Evolutionary conservation across 2,113 vertebrate genomes (phyloP).

Genomic region (Podarcis raffonei): DNA sequence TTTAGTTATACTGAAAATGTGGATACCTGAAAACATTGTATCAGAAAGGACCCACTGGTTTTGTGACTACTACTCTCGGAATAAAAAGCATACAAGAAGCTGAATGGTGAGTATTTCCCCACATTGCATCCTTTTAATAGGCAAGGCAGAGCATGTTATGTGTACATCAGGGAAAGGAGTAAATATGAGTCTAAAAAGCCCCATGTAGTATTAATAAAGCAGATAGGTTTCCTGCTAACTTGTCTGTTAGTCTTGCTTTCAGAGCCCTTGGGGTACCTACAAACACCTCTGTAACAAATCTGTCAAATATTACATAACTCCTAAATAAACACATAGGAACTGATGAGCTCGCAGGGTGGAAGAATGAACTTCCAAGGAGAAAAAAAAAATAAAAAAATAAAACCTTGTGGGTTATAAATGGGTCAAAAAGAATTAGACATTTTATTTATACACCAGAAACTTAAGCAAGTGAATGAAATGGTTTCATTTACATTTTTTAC

Average conservation of each 20-base stretch:
- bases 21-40: not conserved
- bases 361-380: constrained; percentile 62
- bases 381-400: constrained; percentile 64
- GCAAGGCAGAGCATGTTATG: not conserved
- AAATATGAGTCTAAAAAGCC: not conserved
- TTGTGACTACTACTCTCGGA: not conserved
- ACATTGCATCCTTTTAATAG: constrained; percentile 33
- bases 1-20: not conserved
- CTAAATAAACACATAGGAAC: constrained; percentile 48
- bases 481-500: constrained; percentile 86
- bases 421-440: constrained; percentile 83
- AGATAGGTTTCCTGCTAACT: not conserved
- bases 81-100: not conserved
- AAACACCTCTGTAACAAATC: constrained; percentile 33
- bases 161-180: not conserved
- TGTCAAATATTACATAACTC: constrained; percentile 55
- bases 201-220: constrained; percentile 15
- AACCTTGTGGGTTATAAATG: constrained; percentile 80
- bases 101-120: constrained; percentile 15
- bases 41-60: not conserved
- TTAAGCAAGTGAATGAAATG: constrained; percentile 83
- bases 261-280: constrained; percentile 19
- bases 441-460: constrained; percentile 87
- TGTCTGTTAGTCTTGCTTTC: constrained; percentile 33
- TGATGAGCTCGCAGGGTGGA: constrained; percentile 60